Evolutionary conservation across 2,113 vertebrate genomes (phyloP), one percentile per base, ranked within the genome.

Genomic region (Scatophagus argus): DNA sequence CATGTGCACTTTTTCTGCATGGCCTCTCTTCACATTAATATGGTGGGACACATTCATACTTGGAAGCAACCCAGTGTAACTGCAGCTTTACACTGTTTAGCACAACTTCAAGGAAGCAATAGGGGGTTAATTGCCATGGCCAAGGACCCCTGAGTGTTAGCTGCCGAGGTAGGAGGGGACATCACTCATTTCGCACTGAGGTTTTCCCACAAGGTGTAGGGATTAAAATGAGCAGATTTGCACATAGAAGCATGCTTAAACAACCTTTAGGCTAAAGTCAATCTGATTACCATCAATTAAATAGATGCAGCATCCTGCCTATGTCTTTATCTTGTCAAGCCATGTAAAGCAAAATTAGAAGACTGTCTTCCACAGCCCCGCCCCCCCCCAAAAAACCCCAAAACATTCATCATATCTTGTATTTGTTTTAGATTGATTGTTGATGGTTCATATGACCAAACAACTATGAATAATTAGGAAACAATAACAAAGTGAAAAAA

Each of bases 121-220:
- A 38, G 46, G 32, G 49, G 29, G 77, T 55, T 77, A 74, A 81
- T 70, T 66, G 58, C 60, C 9, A 39, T 16, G 72, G 77, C 67
- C 68, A 72, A 60, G 47, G 55, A 60, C 36, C 9, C 19, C 29
- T 34, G 14, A 25, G 31, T 34, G 62, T 38, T n/a, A 29, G 36
- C n/a, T 41, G 59, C 54, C 29, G 69, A 79, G 66, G 36, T 60
- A 29, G 58, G 34, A 59, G 56, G 49, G 12, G 16, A 38, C 31
- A 63, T 82, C 62, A 61, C 46, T 70, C 60, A 71, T 70, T 70
- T 38, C 61, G 16, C 60, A n/a, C 8, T 0, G 19, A 51, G 62
- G 21, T 19, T 38, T 64, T 58, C n/a, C 62, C 63, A 38, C 34
- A 49, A 73, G 65, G 51, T 66, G 27, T 25, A 8, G 10, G 60